Percentiles rank a stretch among this genome's conserved stretches.
Evolutionary conservation across 1,140 invertebrate genomes (phyloP).

Genomic region (Drosophila obscura): DNA sequence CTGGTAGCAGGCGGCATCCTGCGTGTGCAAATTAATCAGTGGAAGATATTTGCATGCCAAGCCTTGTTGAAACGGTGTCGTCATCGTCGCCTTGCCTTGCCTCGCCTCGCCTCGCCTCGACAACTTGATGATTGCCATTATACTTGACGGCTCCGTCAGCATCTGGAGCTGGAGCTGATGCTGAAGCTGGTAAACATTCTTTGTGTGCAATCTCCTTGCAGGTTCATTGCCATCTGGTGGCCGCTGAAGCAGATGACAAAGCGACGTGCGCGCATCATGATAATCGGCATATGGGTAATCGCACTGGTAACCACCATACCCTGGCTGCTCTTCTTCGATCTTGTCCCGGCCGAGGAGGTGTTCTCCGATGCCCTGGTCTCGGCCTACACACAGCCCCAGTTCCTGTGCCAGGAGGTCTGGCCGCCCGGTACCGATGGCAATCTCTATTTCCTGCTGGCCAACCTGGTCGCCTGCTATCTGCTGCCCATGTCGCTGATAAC

Average conservation of each 20-base stretch:
- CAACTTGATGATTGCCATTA: conserved; percentile 71
- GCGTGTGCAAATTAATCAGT: conserved; percentile 81
- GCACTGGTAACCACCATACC: conserved; percentile 93
- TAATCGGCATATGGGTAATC: conserved; percentile 95
- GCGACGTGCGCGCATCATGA: conserved; percentile 92
- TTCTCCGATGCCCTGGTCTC: conserved; percentile 85
- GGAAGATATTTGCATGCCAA: conserved; percentile 71
- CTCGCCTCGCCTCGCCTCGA: conserved; percentile 19
- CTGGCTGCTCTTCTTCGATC: conserved; percentile 95
- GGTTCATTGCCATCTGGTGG: conserved; percentile 97
- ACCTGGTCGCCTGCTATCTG: conserved; percentile 96
- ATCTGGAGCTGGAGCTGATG: conserved; percentile 12
- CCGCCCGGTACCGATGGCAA: conserved; percentile 91
- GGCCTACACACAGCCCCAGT: conserved; percentile 85
- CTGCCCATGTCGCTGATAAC: conserved; percentile 95
- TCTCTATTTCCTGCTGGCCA: conserved; percentile 94
- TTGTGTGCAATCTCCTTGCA: conserved; percentile 86
- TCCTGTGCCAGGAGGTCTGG: conserved; percentile 93
- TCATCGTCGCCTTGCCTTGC: conserved; percentile 48
- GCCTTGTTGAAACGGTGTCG: conserved; percentile 61
- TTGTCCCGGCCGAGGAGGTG: conserved; percentile 87
- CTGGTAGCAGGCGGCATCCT: conserved; percentile 50
- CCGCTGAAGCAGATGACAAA: conserved; percentile 96
- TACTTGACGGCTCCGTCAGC: conserved; percentile 48
- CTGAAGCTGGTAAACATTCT: conserved; percentile 54